phyloP scores from a whole-genome alignment of 2,797 vertebrate genomes.

The Typhlichthys subterraneus region DNA sequence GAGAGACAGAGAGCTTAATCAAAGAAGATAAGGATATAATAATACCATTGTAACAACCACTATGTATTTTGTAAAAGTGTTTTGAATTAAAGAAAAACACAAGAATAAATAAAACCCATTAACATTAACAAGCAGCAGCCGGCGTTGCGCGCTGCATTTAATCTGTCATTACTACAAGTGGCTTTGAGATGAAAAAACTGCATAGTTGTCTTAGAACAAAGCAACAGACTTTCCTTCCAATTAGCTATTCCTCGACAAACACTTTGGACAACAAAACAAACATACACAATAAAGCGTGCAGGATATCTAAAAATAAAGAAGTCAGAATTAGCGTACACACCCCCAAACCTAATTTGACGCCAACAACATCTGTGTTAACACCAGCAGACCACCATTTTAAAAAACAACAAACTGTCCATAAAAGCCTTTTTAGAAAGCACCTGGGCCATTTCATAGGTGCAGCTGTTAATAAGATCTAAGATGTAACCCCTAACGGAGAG shows the following conservation, averaged over 20 bases:
- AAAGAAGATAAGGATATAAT: neutral
- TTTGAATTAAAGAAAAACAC: neutral
- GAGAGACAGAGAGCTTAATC: too few relatives aligned
- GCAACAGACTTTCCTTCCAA: slow-evolving; percentile 1
- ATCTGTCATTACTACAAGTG: slow-evolving; percentile 1
- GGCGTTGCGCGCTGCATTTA: neutral
- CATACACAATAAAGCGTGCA: neutral
- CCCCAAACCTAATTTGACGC: neutral
- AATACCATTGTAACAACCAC: neutral
- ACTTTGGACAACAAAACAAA: neutral
- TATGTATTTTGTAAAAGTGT: neutral
- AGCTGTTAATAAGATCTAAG: slow-evolving; percentile 32
- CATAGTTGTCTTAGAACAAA: neutral
- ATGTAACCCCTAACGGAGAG: slow-evolving; percentile 31
- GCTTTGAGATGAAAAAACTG: slow-evolving; percentile 1
- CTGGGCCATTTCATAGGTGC: slow-evolving; percentile 33
- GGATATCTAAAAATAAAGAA: too few relatives aligned
- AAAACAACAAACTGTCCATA: slow-evolving; percentile 8
- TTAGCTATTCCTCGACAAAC: neutral
- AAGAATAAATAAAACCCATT: neutral
- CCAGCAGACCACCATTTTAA: too few relatives aligned
- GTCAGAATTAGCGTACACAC: neutral
- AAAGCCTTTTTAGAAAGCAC: slow-evolving; percentile 43
- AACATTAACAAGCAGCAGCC: neutral
- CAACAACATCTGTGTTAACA: too few relatives aligned